Conservation (phyloP, 35 echinoderm and acorn worm genomes). For the Holothuria glaberrima region DNA sequence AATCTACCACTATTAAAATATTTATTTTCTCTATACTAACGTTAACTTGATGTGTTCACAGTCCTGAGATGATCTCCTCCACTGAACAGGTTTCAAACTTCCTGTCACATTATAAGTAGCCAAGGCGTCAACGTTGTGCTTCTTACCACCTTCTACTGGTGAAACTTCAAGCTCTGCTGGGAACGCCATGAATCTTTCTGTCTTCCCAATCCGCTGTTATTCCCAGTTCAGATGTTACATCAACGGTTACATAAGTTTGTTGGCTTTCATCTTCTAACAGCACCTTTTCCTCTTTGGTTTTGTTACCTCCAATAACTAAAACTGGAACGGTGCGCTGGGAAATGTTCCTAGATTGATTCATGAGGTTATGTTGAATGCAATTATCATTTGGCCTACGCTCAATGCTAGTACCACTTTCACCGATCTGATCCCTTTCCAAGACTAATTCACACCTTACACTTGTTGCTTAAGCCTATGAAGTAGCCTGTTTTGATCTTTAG, state of each 20-base stretch:
- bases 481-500: conserved; percentile 21
- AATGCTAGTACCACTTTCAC: not conserved
- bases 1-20: conserved; percentile 50
- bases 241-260: conserved; percentile 32
- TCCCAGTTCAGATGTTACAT: conserved; percentile 32
- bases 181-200: not conserved
- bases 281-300: conserved; percentile 27
- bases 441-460: not conserved
- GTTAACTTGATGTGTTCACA: conserved; percentile 1
- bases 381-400: not conserved
- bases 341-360: not conserved
- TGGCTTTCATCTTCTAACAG: conserved; percentile 48
- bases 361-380: not conserved
- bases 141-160: not conserved
- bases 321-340: conserved; percentile 16
- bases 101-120: conserved; percentile 28
- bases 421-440: not conserved
- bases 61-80: not conserved
- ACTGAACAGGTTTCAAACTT: not conserved
- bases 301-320: not conserved
- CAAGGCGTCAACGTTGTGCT: conserved; percentile 17
- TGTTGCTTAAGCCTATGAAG: not conserved
- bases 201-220: not conserved
- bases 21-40: not conserved
- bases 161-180: not conserved